Base-by-base conservation (phyloP, 1,140 invertebrate genomes). In the Semibalanus balanoides region DNA sequence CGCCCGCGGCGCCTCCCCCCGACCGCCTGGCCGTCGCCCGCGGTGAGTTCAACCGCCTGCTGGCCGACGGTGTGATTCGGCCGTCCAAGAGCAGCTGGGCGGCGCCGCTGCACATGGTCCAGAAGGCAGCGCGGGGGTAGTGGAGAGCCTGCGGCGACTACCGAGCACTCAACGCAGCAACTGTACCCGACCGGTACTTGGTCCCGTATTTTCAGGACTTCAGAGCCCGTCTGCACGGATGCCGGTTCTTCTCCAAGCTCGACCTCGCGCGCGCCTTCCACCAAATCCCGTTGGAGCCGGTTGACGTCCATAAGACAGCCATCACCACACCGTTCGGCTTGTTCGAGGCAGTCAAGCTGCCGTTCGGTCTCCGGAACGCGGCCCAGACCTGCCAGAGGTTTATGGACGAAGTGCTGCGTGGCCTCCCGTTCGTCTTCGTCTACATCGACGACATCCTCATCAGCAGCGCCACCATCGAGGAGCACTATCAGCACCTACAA, bases 141-240 rank as follows among this genome's bases (percentile, higher is more conserved):
- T 84, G 80, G 77, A 76, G 86, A 30, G 78, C 82, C 0, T 83
- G 82, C 76, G 83, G 85, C 0, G 85, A 87, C 79, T 87, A 84
- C 76, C 78, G 83, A 9, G 64, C 74, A 25, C 76, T 87, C 0
- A 88, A 87, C 78, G 71, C 79, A 0, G 30, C 81, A 11, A 86
- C 84, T 11, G 76, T 81, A 28, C 81, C 81, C 0, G 84, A 82
- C 72, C 75, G 73, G 3, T 83, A 82, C 72, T 80, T 78, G 0
- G 25, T 82, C 17, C 80, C 82, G 1, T 74, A 77, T 43, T 77
- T 82, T 40, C 31, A 78, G 19, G 82, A 82, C 75, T 51, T 77
- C 70, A 31, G 31, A 0, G 27, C 14, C 31, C 28, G 77, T 29
- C 74, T 77, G 14, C 30, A 30, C 28, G 43, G 43, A 31, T 76